These are phyloP conservation scores for Sturnus vulgaris DNA, from an alignment of 2,113 vertebrate species.

Conservation along the genomic window DNA sequence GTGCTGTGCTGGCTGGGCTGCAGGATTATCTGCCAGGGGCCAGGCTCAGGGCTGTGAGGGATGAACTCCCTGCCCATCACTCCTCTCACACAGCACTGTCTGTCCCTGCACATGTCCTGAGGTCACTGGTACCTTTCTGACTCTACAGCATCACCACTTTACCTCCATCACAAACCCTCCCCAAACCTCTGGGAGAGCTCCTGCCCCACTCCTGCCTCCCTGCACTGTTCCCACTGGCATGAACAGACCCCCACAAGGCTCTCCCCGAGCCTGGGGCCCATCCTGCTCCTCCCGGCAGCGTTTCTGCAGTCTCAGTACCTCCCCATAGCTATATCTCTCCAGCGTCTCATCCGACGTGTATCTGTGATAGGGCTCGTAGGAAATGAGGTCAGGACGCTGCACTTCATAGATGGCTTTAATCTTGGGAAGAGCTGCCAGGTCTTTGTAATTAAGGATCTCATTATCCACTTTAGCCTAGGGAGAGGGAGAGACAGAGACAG, in stretches of 20 bases:
- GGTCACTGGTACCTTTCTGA: not conserved
- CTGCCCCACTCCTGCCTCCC: not conserved
- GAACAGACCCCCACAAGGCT: not conserved
- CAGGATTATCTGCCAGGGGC: not conserved
- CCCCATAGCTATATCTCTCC: conserved; percentile 96
- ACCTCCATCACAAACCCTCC: not conserved
- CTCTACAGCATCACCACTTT: not conserved
- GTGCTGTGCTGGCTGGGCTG: not conserved
- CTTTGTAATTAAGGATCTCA: conserved; percentile 99
- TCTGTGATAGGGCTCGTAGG: conserved; percentile 93
- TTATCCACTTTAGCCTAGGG: conserved; percentile 97
- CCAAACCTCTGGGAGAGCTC: not conserved
- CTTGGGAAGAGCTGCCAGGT: conserved; percentile 98
- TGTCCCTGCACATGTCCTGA: not conserved
- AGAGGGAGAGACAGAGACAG: conserved; percentile 73
- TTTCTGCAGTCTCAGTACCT: conserved; percentile 76
- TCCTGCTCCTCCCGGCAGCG: not conserved
- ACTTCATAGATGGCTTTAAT: conserved; percentile 99
- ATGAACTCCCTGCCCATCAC: not conserved
- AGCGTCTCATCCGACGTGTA: conserved; percentile 94
- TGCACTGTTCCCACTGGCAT: not conserved
- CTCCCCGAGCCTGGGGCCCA: accelerated
- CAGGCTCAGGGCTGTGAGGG: not conserved
- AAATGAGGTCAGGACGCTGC: conserved; percentile 94
- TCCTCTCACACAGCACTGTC: accelerated